Evolutionary conservation across 2,797 vertebrate species (phyloP), one percentile per base, ranked within the genome.

Genomic region (Phoxinus dragarum): DNA sequence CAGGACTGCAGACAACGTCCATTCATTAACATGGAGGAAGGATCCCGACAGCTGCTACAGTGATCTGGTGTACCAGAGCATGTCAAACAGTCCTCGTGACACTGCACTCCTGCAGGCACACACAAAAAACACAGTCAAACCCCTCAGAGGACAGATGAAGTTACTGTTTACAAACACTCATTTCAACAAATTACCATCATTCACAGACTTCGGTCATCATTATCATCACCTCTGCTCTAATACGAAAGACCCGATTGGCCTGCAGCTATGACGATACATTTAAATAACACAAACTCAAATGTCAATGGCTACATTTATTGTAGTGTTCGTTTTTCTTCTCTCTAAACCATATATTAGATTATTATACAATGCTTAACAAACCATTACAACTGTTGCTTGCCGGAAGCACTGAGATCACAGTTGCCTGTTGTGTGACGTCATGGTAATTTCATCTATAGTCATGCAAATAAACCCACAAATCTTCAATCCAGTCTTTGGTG

Each of bases 1-100:
- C 98, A 99, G n/a, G 17, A 86, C 52, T 93, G 90, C 84, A 97
- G 91, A 11, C 98, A 99, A 49, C 23, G 95, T 19, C 97, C 97
- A 0, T 88, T 89, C 90, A 96, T 96, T 78, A 98, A 94, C 81
- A 89, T 6, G 64, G 93, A 93, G n/a, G 91, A 90, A 0, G 95
- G 79, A 78, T 98, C 96, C 12, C 78, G 94, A 92, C 98, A 99
- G 94, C 94, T 92, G 11, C 95, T 92, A 82, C 98, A 99, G 86
- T 56, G 94, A 71, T 97, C 95, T 0, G 94, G 90, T 44, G 93
- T 91, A n/a, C 86, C 94, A 3, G 93, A 95, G 88, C 98, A 99
- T 6, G 94, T 95, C 92, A 95, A 86, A 74, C 98, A 99, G 92
- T 97, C 97, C 0, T 93, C 77, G 38, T 96, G 95, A 91, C 98